Base-by-base conservation (phyloP, 2,113 vertebrate genomes). In the Corvus hawaiiensis region DNA sequence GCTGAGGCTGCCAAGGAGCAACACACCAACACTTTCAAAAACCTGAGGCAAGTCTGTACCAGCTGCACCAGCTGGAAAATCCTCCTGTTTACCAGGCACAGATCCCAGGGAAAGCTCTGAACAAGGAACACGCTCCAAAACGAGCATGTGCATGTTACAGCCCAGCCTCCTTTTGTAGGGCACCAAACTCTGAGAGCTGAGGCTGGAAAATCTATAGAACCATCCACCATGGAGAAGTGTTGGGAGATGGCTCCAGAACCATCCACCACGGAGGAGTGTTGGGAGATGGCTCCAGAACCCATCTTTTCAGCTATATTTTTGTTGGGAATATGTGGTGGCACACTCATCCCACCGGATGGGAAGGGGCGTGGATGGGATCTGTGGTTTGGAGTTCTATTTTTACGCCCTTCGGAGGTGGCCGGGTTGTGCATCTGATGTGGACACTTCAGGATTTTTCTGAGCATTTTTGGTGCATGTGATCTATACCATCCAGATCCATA, bases 371-470 rank as follows among this genome's bases (percentile, higher is more conserved):
- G 75, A 92, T 92, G 87, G 89, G 20, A 30, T 46, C 46, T 72
- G 84, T 54, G 90, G 87, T 54, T 93, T 41, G 22, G 62, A 68
- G 71, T 37, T 80, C 62, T 94, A 78, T 94, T 96, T 94, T 44
- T 58, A 64, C 19, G 1, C 52, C 10, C 27, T n/a, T 90, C 4
- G n/a, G 89, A 84, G 78, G 82, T 51, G 78, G 86, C 39, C 7
- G 61, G 27, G 44, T 28, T 39, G 21, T 19, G 35, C 79, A 93
- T 81, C 69, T 87, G 54, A 62, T 86, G 88, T 71, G 87, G 93
- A 71, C 16, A 37, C 80, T 61, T 11, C 16, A 46, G 69, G 64
- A 39, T 51, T 82, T 71, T 82, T 62, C 66, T 64, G n/a, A 84
- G 79, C 26, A 0, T 54, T 84, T 59, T 46, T 39, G 49, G 18